These are phyloP conservation scores for Acheta domesticus DNA, from an alignment of 2,888 invertebrate species.

Conservation along the genomic window DNA sequence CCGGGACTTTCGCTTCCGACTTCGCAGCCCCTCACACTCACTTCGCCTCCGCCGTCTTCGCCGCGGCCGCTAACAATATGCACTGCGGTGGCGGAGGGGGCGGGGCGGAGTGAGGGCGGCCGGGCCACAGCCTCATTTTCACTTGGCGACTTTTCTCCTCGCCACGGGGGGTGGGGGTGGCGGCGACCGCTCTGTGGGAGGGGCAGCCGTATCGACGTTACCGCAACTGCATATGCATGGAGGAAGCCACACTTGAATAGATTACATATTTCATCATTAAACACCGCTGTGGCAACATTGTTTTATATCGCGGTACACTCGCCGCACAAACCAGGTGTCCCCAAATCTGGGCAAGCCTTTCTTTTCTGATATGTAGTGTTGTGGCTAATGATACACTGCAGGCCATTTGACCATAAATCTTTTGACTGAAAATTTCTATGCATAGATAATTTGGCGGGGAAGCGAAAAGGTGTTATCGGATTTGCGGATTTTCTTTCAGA, in stretches of 20 bases:
- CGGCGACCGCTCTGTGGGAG: not conserved
- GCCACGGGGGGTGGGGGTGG: not conserved
- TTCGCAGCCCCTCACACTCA: not conserved
- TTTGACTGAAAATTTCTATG: not conserved
- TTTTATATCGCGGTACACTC: constrained; percentile 28
- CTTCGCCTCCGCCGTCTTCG: not conserved
- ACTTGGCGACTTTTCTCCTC: constrained; percentile 3
- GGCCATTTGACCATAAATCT: not conserved
- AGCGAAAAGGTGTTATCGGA: no score
- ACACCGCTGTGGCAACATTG: constrained; percentile 22
- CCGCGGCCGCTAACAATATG: not conserved
- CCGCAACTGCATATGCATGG: constrained; percentile 26
- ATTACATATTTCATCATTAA: constrained; percentile 30
- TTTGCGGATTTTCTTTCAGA: no score
- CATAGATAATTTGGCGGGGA: no score
- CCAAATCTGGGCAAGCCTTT: not conserved
- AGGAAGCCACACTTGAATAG: constrained; percentile 20
- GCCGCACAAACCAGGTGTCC: not conserved
- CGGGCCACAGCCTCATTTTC: not conserved
- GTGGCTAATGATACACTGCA: not conserved
- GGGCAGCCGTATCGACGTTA: not conserved
- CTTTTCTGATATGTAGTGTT: not conserved
- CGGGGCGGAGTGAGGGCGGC: not conserved
- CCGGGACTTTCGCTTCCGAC: not conserved
- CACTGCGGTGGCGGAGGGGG: not conserved